Evolutionary conservation across 2,888 invertebrate genomes (phyloP), one percentile per base, ranked within the genome.

Genomic region (Lamellibrachia satsuma): DNA sequence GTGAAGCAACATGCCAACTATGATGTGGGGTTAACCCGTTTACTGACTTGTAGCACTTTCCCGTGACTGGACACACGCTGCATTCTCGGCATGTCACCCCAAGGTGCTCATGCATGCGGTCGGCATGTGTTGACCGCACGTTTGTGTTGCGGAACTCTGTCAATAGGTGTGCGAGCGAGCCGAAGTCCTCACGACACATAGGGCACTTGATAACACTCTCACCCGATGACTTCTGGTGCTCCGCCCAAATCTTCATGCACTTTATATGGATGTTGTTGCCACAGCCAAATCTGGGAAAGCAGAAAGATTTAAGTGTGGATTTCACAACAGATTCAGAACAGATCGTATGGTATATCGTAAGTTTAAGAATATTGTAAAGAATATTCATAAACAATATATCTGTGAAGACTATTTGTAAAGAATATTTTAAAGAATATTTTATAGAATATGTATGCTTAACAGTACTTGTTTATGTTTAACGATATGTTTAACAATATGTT

Each of bases 251-350:
- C 93, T 96, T 96, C 96, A 96, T 96, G 94, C 96, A 96, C 92
- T 96, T 96, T 55, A 96, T 96, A 94, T 96, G 96, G 7, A 96
- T 95, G 93, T 95, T 96, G 95, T 96, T 96, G 7, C 96, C 96
- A 95, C 96, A 96, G 2, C 96, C 95, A 95, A 75, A 75, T n/a
- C 75, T 75, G 75, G 75, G 75, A 75, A 75, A 6, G 15, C 22
- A 22, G 15, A 39, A 39, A 39, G 39, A 39, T 39, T 39, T 39
- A 39, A 39, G 39, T 39, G 39, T 39, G 39, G 39, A 39, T 39
- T 39, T 39, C 39, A 39, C 39, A 39, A 39, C 39, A 39, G 39
- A 39, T 39, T 39, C 39, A 39, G 39, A 39, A 39, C 39, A 39
- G 39, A 39, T 39, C 39, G 39, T 39, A 39, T 39, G 39, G 39